Percentiles rank a stretch among this genome's conserved stretches.
Conservation (phyloP, 2,797 vertebrate genomes). For the Mormyrops boulengeri region DNA sequence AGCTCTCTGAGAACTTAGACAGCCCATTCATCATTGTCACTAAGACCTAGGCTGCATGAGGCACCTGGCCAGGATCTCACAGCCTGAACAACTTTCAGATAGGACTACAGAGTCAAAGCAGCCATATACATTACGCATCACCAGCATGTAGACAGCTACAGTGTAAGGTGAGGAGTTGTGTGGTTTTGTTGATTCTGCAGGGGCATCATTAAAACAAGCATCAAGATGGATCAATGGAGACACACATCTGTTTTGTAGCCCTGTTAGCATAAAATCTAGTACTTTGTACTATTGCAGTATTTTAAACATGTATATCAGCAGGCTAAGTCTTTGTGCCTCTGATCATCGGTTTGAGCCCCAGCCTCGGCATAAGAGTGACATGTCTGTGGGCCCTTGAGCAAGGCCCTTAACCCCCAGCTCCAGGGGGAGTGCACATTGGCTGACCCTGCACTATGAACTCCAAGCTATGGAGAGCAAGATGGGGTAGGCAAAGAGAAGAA, state of each 20-base stretch:
- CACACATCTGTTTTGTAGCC: not conserved
- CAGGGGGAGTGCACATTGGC: not conserved
- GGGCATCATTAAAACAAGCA: not conserved
- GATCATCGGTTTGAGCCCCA: not conserved
- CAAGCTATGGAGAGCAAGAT: not conserved
- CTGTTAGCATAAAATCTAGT: not conserved
- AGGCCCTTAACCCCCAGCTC: not conserved
- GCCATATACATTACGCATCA: not conserved
- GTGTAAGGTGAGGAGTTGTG: not conserved
- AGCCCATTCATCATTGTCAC: slow-evolving; percentile 7
- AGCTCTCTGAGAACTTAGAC: slow-evolving; percentile 10
- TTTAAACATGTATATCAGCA: not conserved
- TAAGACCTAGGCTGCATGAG: not conserved
- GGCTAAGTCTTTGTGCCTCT: not conserved
- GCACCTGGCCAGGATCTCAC: not conserved
- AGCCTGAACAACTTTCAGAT: too few species aligned
- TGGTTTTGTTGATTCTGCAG: not conserved
- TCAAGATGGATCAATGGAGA: not conserved
- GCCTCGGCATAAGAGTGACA: not conserved
- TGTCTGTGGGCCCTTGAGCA: not conserved
- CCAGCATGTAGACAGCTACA: not conserved
- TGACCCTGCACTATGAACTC: not conserved
- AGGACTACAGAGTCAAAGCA: not conserved
- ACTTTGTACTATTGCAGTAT: not conserved
- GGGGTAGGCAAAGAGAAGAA: not conserved